These are phyloP conservation scores for Campylomormyrus numenius DNA, from an alignment of 2,113 vertebrate genomes.

Conservation along the genomic window DNA sequence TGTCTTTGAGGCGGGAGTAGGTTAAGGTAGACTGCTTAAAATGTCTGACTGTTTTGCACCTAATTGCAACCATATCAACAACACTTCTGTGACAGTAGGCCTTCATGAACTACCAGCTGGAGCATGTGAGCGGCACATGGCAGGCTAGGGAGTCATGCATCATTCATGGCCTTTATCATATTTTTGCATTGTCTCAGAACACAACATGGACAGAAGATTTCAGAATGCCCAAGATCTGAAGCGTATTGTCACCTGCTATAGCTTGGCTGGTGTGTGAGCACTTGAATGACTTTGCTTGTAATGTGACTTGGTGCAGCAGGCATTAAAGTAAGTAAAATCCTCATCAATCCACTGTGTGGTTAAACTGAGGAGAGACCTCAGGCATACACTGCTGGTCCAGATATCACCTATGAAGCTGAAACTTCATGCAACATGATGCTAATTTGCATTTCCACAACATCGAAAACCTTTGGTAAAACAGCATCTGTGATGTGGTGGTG, in stretches of 20 bases:
- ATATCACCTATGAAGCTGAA: not conserved
- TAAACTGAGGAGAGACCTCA: too few relatives aligned
- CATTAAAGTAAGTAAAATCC: not conserved
- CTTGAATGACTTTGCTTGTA: slow-evolving; percentile 10
- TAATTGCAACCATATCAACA: not conserved
- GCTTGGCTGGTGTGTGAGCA: slow-evolving; percentile 12
- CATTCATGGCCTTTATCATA: too few relatives aligned
- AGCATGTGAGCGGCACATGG: not conserved
- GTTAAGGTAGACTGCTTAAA: not conserved
- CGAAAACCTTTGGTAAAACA: not conserved
- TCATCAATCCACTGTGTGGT: not conserved
- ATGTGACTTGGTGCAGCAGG: not conserved
- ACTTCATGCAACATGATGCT: not conserved
- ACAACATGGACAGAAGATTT: not conserved
- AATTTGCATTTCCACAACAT: not conserved
- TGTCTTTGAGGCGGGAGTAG: not conserved
- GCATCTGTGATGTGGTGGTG: not conserved
- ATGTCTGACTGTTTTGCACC: not conserved
- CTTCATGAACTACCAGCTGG: not conserved
- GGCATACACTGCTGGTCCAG: too few relatives aligned
- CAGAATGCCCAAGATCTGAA: not conserved
- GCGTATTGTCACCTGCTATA: not conserved
- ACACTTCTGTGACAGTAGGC: not conserved
- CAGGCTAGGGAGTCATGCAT: too few relatives aligned
- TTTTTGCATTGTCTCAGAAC: too few relatives aligned